Base-by-base conservation (phyloP, 2,888 invertebrate genomes). In the Danaus chrysippus region DNA sequence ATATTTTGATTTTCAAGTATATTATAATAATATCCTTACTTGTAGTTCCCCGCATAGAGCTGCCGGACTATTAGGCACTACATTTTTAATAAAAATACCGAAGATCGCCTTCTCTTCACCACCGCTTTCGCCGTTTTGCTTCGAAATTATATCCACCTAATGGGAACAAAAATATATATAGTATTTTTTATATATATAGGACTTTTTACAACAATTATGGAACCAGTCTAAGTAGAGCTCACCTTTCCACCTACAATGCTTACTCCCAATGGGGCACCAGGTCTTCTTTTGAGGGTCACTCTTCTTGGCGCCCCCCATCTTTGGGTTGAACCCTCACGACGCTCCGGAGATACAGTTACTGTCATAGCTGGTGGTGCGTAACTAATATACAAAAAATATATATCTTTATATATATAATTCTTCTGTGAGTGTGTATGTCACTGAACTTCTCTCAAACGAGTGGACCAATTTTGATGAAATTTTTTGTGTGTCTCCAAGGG, bases 51-150 rank as follows among this genome's bases (percentile, higher is more conserved):
- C 97, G 69, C 96, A 95, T 73, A 93, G 92, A 56, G 97, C 98
- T 0, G 99, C 99, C 0, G 99, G 98, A 86, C 98, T 98, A 68
- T 97, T 95, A 0, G 97, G 94, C 12, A 98, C 94, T 0, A 99
- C 98, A 76, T 98, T 97, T 86, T 99, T 99, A 79, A 99, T 97
- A 84, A 99, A 99, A 78, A 99, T 99, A 8, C 99, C 99, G 62
- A 97, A 95, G 70, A 98, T 94, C 10, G 95, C 95, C 68, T 94
- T 94, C 71, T 94, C 93, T 60, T 95, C 95, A 69, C 94, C 93
- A 70, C 94, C 93, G 61, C 68, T 70, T 15, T 94, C 94, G 49
- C 93, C 91, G 60, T 94, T 92, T 67, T 92, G 91, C 55, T 92
- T 92, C 63, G 94, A 93, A 73, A 94, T 94, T 71, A 96, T 92